These are phyloP conservation scores for Scarus forsteni DNA, from an alignment of 2,797 vertebrate species.

Conservation along the genomic window DNA sequence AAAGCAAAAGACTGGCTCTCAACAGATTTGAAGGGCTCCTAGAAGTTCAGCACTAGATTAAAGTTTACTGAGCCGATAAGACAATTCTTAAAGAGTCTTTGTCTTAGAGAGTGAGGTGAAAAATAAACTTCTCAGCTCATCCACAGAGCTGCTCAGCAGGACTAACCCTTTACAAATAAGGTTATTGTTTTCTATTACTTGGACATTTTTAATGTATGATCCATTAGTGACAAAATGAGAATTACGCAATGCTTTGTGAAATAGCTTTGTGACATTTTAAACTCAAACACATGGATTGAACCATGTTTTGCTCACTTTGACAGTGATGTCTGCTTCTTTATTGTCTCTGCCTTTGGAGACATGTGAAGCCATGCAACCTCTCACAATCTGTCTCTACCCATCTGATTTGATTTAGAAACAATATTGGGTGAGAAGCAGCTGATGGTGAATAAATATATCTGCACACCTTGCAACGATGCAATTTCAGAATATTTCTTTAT, in stretches of 20 bases:
- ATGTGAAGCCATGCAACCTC: not conserved
- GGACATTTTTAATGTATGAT: not conserved
- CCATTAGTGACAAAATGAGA: not conserved
- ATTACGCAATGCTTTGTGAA: not conserved
- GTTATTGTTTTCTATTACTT: slow-evolving; percentile 1
- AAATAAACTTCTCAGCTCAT: slow-evolving; percentile 23
- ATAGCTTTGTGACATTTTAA: not conserved
- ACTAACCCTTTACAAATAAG: slow-evolving; percentile 6
- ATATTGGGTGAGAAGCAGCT: not conserved
- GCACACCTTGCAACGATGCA: not conserved
- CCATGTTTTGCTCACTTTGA: not conserved
- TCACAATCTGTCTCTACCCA: not conserved
- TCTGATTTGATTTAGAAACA: not conserved
- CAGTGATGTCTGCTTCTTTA: not conserved
- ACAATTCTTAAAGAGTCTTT: slow-evolving; percentile 50
- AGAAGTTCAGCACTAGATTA: slow-evolving; percentile 60
- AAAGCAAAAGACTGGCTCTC: not conserved
- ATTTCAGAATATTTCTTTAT: not conserved
- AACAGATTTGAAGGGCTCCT: slow-evolving; percentile 42
- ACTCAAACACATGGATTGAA: not conserved
- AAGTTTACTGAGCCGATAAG: slow-evolving; percentile 39
- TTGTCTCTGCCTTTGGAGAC: not conserved
- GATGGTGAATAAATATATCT: not conserved
- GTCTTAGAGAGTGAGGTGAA: slow-evolving; percentile 41
- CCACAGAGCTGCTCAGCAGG: slow-evolving; percentile 9